Base-by-base conservation (phyloP, 2,113 vertebrate genomes). In the Argyrosomus japonicus region DNA sequence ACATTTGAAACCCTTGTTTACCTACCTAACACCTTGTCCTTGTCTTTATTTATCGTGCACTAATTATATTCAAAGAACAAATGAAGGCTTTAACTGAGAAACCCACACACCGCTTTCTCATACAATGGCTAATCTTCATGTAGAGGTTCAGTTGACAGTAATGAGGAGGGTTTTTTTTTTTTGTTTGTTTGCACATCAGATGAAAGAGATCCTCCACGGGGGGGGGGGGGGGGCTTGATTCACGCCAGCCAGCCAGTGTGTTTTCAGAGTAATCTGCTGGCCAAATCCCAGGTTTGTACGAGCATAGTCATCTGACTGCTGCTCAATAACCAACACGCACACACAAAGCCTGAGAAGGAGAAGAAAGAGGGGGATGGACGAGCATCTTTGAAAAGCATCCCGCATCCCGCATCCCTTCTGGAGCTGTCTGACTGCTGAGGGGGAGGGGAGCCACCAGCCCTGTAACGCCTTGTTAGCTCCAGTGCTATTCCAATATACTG, bases 1-100 rank as follows among this genome's bases (percentile, higher is more conserved):
- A 89, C 81, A 92, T 92, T 92, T 91, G 82, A 94, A 92, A 91
- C 80, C 93, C 91, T 92, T 92, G 89, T 89, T 94, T 93, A 94
- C 88, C 91, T 87, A 93, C 76, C 78, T 76, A 84, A 27, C 61
- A 51, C 40, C 36, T 82, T 63, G 83, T 91, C 56, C 2, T 56
- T 61, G 80, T 91, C 69, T 88, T 89, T 71, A 70, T 90, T 87
- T 70, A 13, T n/a, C 15, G 0, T 6, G 3, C 2, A 8, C 19
- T 57, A 15, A 73, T 80, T 70, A 47, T 1, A 60, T 23, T 68
- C n/a, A 7, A 5, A 29, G 45, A 78, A 62, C 79, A 82, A 83
- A 80, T 81, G 25, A 72, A 25, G 40, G 61, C 36, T 84, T 77
- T 70, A 27, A 25, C 48, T 1, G 11, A 54, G 27, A 23, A 78